These are phyloP conservation scores for Lethrus apterus DNA, from an alignment of 1,140 invertebrate genomes.

Conservation along the genomic window DNA sequence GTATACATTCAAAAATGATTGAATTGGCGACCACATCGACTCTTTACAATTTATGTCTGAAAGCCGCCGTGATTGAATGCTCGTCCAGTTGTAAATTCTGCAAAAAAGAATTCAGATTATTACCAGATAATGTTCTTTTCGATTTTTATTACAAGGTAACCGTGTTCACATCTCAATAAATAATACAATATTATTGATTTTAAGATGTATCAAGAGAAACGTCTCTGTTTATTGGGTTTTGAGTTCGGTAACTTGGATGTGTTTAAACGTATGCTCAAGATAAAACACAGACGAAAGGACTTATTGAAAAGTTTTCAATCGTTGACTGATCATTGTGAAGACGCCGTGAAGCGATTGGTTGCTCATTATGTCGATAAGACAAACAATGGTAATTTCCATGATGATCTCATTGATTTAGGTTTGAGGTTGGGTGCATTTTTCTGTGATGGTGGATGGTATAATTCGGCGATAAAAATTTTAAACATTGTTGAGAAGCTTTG, in stretches of 20 bases:
- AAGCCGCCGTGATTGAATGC: conserved; percentile 20
- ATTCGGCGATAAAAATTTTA: conserved; percentile 63
- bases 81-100: conserved; percentile 20
- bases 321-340: conserved; percentile 54
- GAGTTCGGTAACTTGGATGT: conserved; percentile 67
- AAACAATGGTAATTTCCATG: conserved; percentile 7
- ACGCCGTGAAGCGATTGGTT: conserved; percentile 47
- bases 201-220: conserved; percentile 29
- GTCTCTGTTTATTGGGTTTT: conserved; percentile 33
- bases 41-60: conserved; percentile 25
- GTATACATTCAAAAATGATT: conserved; percentile 5
- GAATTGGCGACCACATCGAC: conserved; percentile 10
- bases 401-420: conserved; percentile 47
- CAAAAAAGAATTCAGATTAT: conserved; percentile 22
- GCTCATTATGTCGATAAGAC: conserved; percentile 42
- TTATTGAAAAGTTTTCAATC: conserved; percentile 60
- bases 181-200: conserved; percentile 16
- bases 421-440: conserved; percentile 66
- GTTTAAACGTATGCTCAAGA: conserved; percentile 64
- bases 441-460: conserved; percentile 78
- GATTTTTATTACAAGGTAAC: conserved; percentile 61
- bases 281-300: conserved; percentile 58
- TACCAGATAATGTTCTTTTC: conserved; percentile 55
- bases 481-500: conserved; percentile 55
- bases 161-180: conserved; percentile 16